These are phyloP conservation scores for Crocodylus rhombifer DNA, from an alignment of 2,797 vertebrate genomes.

Conservation along the genomic window DNA sequence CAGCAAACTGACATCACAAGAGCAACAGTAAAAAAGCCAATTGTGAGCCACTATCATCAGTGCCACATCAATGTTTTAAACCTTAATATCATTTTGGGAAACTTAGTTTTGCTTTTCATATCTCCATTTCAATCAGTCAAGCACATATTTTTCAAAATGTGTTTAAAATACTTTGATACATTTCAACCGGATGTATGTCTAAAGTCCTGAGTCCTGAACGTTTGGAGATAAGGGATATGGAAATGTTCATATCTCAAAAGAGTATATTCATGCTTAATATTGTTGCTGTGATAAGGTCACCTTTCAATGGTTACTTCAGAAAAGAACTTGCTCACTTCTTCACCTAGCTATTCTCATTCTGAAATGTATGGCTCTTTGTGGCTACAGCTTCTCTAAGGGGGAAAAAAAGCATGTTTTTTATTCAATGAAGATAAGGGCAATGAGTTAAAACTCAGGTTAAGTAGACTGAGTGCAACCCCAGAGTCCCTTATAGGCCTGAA, in stretches of 20 bases:
- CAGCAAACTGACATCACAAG: background rate
- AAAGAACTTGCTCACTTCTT: background rate
- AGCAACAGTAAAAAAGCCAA: background rate
- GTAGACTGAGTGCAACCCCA: no score
- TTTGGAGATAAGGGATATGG: background rate
- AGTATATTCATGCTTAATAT: background rate
- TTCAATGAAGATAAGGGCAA: no score
- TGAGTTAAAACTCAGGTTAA: no score
- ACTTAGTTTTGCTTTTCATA: background rate
- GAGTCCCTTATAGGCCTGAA: no score
- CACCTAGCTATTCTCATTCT: background rate
- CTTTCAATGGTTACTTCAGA: background rate
- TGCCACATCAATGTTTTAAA: background rate
- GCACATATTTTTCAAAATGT: background rate
- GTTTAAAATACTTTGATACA: background rate
- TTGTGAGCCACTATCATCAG: background rate
- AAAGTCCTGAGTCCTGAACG: background rate
- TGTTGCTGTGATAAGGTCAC: background rate
- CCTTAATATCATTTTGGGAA: background rate
- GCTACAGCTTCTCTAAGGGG: background rate
- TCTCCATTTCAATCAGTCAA: background rate
- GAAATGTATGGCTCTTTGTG: background rate
- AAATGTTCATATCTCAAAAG: background rate
- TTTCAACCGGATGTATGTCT: rapidly evolving
- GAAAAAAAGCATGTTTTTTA: no score